phyloP scores from a whole-genome alignment of 2,797 vertebrate species.

The Micromesistius poutassou region DNA sequence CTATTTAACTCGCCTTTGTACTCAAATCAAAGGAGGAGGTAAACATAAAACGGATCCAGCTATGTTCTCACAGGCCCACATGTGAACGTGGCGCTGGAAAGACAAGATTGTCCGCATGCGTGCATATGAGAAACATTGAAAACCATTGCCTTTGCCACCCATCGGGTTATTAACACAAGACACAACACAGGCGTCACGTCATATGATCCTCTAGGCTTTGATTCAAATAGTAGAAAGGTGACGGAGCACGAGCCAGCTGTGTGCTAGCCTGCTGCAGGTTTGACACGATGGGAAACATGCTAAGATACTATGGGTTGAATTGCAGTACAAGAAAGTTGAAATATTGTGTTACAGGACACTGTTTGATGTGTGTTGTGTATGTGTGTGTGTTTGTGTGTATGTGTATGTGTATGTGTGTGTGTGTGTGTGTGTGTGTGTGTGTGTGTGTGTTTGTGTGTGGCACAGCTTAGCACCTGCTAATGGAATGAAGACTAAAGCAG shows the following conservation, averaged over 20 bases:
- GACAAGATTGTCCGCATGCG: background rate
- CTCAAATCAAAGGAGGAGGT: background rate
- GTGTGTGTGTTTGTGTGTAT: conserved; percentile 18
- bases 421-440: background rate
- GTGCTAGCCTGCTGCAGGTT: background rate
- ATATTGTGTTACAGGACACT: background rate
- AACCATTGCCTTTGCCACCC: background rate
- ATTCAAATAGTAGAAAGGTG: background rate
- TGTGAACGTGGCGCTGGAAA: too few relatives aligned
- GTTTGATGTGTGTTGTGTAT: conserved; percentile 7
- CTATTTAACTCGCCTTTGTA: background rate
- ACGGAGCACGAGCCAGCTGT: background rate
- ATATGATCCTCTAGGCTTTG: background rate
- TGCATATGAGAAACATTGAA: background rate
- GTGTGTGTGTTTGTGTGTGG: background rate
- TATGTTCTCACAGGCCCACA: background rate
- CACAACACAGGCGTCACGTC: background rate
- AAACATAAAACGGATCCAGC: background rate
- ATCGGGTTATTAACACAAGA: background rate
- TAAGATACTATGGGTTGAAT: background rate
- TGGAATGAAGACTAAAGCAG: conserved; percentile 2
- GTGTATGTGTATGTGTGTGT: conserved; percentile 17
- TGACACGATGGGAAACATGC: background rate
- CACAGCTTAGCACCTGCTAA: conserved; percentile 3
- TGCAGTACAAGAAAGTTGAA: background rate